Evolutionary conservation across 1,140 invertebrate genomes (phyloP).

Genomic region (Matsumurasca onukii): DNA sequence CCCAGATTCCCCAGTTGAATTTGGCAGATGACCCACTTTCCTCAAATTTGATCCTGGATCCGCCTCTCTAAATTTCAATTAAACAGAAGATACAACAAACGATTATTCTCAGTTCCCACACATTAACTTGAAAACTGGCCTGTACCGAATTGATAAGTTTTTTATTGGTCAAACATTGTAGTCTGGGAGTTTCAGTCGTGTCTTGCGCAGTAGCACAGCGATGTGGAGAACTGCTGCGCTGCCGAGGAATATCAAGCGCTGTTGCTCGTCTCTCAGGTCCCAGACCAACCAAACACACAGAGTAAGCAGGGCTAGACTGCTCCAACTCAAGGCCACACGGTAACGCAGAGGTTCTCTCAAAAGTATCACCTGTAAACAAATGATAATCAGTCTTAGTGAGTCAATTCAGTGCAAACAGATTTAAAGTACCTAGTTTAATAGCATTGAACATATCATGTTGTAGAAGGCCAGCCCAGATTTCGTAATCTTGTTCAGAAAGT

Average conservation of each 20-base stretch:
- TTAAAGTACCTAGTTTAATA: neutral
- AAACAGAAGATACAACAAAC: no score
- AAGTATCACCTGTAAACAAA: constrained; percentile 32
- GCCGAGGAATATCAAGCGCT: constrained; percentile 31
- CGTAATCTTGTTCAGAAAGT: neutral
- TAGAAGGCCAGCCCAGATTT: neutral
- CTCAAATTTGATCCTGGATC: no score
- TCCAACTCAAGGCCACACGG: constrained; percentile 35
- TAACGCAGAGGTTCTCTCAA: constrained; percentile 33
- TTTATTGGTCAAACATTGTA: constrained; percentile 41
- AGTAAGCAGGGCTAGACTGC: constrained; percentile 30
- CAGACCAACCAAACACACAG: constrained; percentile 34
- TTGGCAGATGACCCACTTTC: no score
- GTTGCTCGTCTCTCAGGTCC: constrained; percentile 35
- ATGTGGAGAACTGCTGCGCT: constrained; percentile 33
- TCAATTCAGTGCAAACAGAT: neutral
- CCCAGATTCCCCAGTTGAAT: no score
- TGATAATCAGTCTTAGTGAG: neutral
- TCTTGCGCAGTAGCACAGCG: constrained; percentile 29
- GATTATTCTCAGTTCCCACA: no score
- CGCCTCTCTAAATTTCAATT: no score
- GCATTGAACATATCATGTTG: neutral
- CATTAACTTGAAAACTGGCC: no score
- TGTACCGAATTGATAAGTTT: no score
- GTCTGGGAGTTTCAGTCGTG: constrained; percentile 37